Evolutionary conservation across 2,113 vertebrate genomes (phyloP).

Genomic region (Herpailurus yagouaroundi): DNA sequence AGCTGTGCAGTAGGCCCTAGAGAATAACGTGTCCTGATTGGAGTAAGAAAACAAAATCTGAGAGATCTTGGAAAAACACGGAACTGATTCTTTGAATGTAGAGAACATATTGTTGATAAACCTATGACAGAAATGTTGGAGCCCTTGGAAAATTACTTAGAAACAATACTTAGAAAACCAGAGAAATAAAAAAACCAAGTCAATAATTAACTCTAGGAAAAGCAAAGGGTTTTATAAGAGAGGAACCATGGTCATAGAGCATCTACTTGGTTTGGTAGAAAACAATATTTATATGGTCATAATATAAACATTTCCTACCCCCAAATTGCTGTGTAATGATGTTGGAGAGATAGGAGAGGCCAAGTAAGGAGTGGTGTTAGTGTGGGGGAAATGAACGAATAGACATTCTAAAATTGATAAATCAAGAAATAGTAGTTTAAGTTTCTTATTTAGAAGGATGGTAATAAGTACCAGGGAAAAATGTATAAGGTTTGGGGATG

Average conservation of each 20-base stretch:
- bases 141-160: neutral
- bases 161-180: neutral
- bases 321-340: neutral
- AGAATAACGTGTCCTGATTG: neutral
- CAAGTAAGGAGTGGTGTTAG: neutral
- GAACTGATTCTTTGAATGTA: neutral
- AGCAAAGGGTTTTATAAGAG: neutral
- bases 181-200: neutral
- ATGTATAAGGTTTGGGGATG: neutral
- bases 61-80: neutral
- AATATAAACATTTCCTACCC: neutral
- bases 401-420: neutral
- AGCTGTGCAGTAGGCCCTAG: neutral
- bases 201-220: constrained; percentile 23
- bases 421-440: neutral
- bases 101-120: neutral
- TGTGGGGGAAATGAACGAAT: neutral
- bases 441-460: neutral
- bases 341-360: neutral
- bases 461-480: neutral
- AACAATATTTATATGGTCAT: neutral
- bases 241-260: neutral
- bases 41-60: neutral
- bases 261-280: neutral
- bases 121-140: neutral